Evolutionary conservation across 2,113 vertebrate genomes (phyloP), one percentile per base, ranked within the genome.

Genomic region (Gobius niger): DNA sequence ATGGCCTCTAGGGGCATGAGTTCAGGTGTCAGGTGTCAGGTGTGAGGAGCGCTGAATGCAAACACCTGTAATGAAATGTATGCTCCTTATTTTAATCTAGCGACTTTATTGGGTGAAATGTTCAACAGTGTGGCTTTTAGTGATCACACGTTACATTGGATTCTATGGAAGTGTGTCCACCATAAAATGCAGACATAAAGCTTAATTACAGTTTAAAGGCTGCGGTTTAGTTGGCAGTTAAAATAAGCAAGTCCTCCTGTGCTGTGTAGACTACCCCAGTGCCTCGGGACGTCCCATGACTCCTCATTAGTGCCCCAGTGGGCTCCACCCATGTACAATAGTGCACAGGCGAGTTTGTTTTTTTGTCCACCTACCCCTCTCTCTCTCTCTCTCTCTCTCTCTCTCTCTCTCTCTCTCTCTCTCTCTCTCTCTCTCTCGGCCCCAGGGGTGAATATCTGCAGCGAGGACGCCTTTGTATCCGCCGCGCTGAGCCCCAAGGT

Each of bases 231-330:
- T 19, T 24, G 6, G 52, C 13, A 51, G 42, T 75, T 71, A 74
- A 88, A 81, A 80, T 68, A 74, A 59, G 80, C 41, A 34, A 34
- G 24, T 34, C 24, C 24, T 34, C 24, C 59, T 18, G n/a, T 16
- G 46, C 47, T 70, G 24, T 64, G 53, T 61, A 66, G 15, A 76
- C 7, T 9, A 64, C 1, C 63, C 34, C 60, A 73, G 49, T 66
- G 61, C 68, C 76, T 69, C 50, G 47, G 74, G 50, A 64, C 52
- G 56, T 89, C 85, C 85, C 82, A 62, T 71, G 84, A 69, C 77
- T 85, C 80, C 85, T 87, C 73, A 88, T 91, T 86, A 85, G 73
- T 40, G 49, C 78, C 85, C 82, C 59, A 49, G 5, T 7, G 70
- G 46, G 66, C 68, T 78, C 68, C 68, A 67, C 70, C 24, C 7